Evolutionary conservation across 2,888 invertebrate genomes (phyloP), one percentile per base, ranked within the genome.

Genomic region (Amphipoea oculea): DNA sequence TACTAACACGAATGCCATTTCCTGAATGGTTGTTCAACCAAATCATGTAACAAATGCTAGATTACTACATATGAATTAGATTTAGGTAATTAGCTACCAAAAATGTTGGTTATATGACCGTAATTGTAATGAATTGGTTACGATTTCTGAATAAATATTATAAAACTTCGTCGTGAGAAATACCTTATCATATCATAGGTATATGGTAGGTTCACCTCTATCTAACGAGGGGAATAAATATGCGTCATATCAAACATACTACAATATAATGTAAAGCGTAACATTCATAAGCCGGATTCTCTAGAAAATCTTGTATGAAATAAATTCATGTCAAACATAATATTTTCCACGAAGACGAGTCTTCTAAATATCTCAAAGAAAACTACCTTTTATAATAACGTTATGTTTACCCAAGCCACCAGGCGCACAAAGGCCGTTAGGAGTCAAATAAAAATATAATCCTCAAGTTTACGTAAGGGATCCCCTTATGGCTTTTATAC

Each of bases 361-460:
- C 17, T 74, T 51, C n/a, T 79, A 84, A 83, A 72, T 83, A 74
- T 84, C 63, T 86, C 74, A 83, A 84, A 78, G 74, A 65, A 57
- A 80, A 72, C 71, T 83, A 74, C 72, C 60, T 87, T 72, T 63
- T 40, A 65, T 84, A 87, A 76, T 76, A 65, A 71, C 73, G 68
- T 74, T 62, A 86, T 74, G 69, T 86, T 78, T 72, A 72, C 74
- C 74, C 54, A 17, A 57, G 45, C 85, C 66, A 70, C 73, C 63
- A 73, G 71, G 73, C 81, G n/a, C 81, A 80, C 76, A 87, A 80
- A 87, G 78, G 65, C 85, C 60, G 42, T 71, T 54, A 68, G 45
- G 57, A 86, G 73, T 71, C 87, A 87, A 84, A 84, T 85, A 87
- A 74, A 80, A 87, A 76, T 78, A 83, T 74, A 86, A 83, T 78